Evolutionary conservation across 2,888 invertebrate genomes (phyloP).

Genomic region (Alentia gelatinosa): DNA sequence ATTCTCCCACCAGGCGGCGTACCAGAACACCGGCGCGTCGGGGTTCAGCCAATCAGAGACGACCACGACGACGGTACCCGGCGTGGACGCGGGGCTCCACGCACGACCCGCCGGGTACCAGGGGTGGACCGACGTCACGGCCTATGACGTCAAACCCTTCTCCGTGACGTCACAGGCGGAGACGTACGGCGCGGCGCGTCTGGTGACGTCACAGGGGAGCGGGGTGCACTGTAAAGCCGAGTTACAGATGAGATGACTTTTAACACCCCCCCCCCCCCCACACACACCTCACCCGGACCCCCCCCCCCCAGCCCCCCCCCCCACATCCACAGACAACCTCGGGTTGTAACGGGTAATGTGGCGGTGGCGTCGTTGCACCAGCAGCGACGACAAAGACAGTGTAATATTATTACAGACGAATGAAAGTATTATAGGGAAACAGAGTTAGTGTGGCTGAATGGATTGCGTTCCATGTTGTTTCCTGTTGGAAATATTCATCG

Average conservation of each 20-base stretch:
- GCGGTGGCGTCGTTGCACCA: not conserved
- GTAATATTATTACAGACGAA: not conserved
- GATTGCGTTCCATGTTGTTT: too few relatives aligned
- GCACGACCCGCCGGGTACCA: not conserved
- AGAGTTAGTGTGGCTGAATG: too few relatives aligned
- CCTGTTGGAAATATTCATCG: too few relatives aligned
- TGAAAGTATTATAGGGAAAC: not conserved
- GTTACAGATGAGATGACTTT: not conserved
- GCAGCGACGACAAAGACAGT: not conserved
- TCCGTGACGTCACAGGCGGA: not conserved
- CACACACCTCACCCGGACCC: not conserved
- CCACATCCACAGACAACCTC: not conserved
- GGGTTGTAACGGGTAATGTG: not conserved
- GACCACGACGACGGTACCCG: not conserved
- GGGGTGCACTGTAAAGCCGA: not conserved
- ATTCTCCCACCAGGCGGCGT: not conserved
- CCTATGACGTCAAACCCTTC: not conserved
- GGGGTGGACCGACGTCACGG: not conserved
- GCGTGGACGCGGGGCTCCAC: not conserved
- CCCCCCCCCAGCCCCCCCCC: not conserved
- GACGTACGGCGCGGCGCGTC: not conserved
- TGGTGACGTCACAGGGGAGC: not conserved
- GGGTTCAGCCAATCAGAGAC: not conserved
- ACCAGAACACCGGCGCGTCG: not conserved
- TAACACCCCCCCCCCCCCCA: not conserved